phyloP scores from a whole-genome alignment of 2,113 vertebrate species.

The Pseudorhombus dupliciocellatus region DNA sequence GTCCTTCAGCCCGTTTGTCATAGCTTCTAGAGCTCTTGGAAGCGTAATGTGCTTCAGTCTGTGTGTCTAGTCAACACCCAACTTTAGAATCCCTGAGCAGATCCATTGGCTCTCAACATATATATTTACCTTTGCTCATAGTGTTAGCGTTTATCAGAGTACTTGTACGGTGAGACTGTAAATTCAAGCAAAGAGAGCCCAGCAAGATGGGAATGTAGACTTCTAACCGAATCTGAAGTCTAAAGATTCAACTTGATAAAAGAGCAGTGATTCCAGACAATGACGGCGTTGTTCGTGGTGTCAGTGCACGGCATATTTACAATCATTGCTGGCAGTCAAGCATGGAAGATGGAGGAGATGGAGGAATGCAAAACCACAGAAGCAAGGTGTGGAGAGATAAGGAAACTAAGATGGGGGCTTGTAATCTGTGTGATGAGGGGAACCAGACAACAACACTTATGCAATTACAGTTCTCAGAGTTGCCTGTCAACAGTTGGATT shows the following conservation, averaged over 20 bases:
- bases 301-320: not conserved
- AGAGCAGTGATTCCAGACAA: not conserved
- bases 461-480: not conserved
- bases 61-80: too few species aligned
- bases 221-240: not conserved
- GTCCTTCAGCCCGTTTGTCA: too few species aligned
- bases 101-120: too few species aligned
- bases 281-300: not conserved
- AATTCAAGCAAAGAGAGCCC: too few species aligned
- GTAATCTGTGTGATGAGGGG: not conserved
- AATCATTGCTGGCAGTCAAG: not conserved
- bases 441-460: constrained; percentile 1
- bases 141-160: too few species aligned
- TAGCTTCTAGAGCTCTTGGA: not conserved
- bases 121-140: too few species aligned
- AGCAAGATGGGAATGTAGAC: not conserved
- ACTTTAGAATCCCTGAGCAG: too few species aligned
- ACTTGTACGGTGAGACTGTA: too few species aligned
- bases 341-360: not conserved
- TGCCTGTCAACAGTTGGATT: not conserved
- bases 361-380: constrained; percentile 8
- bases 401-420: not conserved
- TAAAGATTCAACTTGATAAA: not conserved
- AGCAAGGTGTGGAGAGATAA: constrained; percentile 17
- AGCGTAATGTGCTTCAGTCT: too few species aligned